phyloP scores from a whole-genome alignment of 1,140 invertebrate genomes.

The Parasteatoda tepidariorum region DNA sequence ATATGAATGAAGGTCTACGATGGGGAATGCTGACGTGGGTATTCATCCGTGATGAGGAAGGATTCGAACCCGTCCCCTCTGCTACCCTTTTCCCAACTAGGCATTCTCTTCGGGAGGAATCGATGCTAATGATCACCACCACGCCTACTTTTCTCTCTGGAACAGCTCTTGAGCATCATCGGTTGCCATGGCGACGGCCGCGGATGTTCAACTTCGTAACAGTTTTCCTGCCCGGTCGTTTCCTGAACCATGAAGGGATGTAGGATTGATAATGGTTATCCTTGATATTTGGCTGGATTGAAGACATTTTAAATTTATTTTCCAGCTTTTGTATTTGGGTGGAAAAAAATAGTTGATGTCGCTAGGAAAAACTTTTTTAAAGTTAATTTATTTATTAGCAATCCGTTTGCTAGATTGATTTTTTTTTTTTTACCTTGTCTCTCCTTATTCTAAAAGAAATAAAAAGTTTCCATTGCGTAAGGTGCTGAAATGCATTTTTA shows the following conservation, averaged over 20 bases:
- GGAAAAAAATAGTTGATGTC: no score
- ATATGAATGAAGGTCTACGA: background rate
- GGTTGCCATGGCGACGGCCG: constrained; percentile 22
- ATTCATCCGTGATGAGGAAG: background rate
- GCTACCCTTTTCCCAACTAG: background rate
- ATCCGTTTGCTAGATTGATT: no score
- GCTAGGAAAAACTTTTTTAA: no score
- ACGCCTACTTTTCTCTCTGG: background rate
- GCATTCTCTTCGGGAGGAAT: constrained; percentile 7
- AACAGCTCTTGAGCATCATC: constrained; percentile 17
- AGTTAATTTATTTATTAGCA: no score
- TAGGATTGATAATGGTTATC: background rate
- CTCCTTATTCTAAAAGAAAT: no score
- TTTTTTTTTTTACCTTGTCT: no score
- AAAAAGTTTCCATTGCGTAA: no score
- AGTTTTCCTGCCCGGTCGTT: background rate
- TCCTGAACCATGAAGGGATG: background rate
- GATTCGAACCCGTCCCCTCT: background rate
- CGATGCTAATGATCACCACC: constrained; percentile 29
- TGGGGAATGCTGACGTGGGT: background rate
- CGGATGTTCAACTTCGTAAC: constrained; percentile 12
- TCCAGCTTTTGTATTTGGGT: no score
- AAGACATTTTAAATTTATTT: background rate
- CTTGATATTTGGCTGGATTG: background rate
- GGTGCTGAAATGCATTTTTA: no score